These are phyloP conservation scores for Rotaria socialis DNA, from an alignment of 2,888 invertebrate species.

Conservation along the genomic window DNA sequence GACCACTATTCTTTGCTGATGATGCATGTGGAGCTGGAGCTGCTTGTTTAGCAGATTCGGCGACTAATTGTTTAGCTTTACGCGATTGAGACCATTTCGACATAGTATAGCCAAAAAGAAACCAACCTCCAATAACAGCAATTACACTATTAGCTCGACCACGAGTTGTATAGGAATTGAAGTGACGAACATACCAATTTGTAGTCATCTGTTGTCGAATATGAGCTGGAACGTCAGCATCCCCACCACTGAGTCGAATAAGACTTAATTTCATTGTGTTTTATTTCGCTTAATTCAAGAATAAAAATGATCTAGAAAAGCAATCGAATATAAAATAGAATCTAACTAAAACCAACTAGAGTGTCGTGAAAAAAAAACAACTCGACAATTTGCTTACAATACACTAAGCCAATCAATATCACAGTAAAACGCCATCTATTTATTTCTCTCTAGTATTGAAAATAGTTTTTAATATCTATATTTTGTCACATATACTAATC, in stretches of 20 bases:
- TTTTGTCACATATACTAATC: too few species aligned
- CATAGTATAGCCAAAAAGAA: slow-evolving; percentile 8
- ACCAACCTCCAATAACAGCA: background rate
- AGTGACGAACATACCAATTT: slow-evolving; percentile 6
- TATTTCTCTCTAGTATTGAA: background rate
- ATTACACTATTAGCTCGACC: background rate
- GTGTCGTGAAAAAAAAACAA: background rate
- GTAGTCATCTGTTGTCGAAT: background rate
- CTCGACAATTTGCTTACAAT: background rate
- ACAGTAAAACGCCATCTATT: background rate
- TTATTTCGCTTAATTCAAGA: background rate
- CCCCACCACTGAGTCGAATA: background rate
- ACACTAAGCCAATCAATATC: background rate
- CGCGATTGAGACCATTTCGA: background rate
- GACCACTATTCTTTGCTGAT: background rate
- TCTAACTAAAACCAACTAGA: background rate
- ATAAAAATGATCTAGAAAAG: background rate
- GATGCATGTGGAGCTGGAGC: background rate
- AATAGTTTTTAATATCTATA: too few species aligned
- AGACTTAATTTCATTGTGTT: background rate
- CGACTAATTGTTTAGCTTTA: background rate
- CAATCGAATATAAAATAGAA: background rate
- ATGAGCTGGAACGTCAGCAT: slow-evolving; percentile 3
- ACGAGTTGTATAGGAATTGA: background rate
- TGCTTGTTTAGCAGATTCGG: background rate